Percentiles rank a stretch among this genome's conserved stretches.
These are phyloP conservation scores for Protophormia terraenovae DNA, from an alignment of 2,888 invertebrate genomes.

Conservation along the genomic window DNA sequence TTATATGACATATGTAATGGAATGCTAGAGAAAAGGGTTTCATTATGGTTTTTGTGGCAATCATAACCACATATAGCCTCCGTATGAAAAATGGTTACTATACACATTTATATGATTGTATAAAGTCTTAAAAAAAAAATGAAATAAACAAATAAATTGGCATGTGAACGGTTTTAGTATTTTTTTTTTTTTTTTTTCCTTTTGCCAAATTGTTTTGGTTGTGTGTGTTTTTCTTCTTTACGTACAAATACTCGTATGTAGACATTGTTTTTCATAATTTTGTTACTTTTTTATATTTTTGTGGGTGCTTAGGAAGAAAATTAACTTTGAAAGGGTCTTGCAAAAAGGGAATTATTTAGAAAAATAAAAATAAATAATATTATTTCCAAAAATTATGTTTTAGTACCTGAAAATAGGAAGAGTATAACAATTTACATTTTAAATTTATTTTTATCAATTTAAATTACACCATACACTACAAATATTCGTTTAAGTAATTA, in stretches of 20 bases:
- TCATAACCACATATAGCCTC: conserved; percentile 19
- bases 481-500: no score
- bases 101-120: not conserved
- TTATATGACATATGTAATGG: not conserved
- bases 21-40: conserved; percentile 22
- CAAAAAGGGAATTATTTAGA: no score
- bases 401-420: no score
- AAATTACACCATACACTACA: no score
- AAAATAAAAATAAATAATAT: no score
- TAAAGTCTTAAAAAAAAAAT: not conserved
- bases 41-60: conserved; percentile 2
- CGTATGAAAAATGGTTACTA: not conserved
- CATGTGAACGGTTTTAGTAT: conserved; percentile 3
- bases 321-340: not conserved
- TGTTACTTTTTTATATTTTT: not conserved
- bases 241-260: not conserved
- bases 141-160: conserved; percentile 5
- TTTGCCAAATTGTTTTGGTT: not conserved
- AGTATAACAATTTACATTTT: no score
- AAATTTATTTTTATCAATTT: no score
- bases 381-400: no score
- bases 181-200: no score
- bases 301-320: not conserved
- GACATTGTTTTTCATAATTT: not conserved
- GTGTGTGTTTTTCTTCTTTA: not conserved